Base-by-base conservation (phyloP, 2,888 invertebrate genomes). In the Gymnoscelis rufifasciata region DNA sequence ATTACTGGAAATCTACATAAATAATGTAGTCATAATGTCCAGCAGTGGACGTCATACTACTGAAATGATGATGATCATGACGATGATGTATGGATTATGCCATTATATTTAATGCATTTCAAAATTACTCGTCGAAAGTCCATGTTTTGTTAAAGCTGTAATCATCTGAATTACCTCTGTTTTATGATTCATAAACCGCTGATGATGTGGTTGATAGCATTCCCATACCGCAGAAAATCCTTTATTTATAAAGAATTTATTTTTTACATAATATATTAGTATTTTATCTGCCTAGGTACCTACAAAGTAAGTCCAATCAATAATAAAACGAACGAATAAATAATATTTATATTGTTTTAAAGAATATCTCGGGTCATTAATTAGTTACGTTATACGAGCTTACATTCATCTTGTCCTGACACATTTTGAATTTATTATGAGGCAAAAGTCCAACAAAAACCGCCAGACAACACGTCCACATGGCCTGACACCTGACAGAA, bases 391-490 rank as follows among this genome's bases (percentile, higher is more conserved):
- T 50, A 27, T 3, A 19, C 48, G 60, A 69, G 68, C 77, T 68
- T 71, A 71, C 74, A 79, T 81, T 73, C 63, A 75, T 77, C 74
- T 73, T 70, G 68, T 64, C 67, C 62, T 64, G 75, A 76, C 78
- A 72, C 72, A 71, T 72, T 66, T 66, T 70, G 68, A 68, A 81
- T 81, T 79, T 79, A 82, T 78, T 76, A 80, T 58, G 73, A 76
- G 74, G 73, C 78, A 52, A 64, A 64, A 72, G 56, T 56, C 49
- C 55, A 51, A 64, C 69, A 73, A 75, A 77, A 78, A 72, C 67
- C 77, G 76, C 80, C 74, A 78, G 78, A 76, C 79, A 64, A 58
- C 29, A 26, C 26, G 45, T 41, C 44, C 51, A 42, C 40, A 26
- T 40, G 15, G 43, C 28, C 36, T 46, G 37, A 10, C 23, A 23